These are phyloP conservation scores for Phyllotis vaccarum DNA, from an alignment of 2,797 vertebrate species.

Conservation along the genomic window DNA sequence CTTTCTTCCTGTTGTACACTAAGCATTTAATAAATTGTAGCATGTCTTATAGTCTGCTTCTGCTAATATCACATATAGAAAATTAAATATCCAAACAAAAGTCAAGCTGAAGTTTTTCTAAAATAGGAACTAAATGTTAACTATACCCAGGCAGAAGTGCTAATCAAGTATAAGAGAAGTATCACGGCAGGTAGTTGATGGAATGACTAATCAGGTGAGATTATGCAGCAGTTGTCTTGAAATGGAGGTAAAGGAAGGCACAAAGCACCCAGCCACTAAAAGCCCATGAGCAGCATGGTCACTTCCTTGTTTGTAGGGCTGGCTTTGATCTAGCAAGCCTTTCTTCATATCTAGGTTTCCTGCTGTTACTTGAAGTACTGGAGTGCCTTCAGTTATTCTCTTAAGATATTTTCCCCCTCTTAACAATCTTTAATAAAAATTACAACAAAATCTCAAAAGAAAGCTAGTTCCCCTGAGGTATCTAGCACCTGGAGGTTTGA, in stretches of 20 bases:
- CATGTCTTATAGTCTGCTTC: not conserved
- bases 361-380: conserved; percentile 54
- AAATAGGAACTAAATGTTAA: not conserved
- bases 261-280: not conserved
- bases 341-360: conserved; percentile 25
- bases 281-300: not conserved
- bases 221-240: not conserved
- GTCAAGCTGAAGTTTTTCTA: not conserved
- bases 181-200: not conserved
- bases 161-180: not conserved
- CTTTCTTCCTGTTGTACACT: not conserved
- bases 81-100: not conserved
- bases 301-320: conserved; percentile 33
- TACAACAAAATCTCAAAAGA: conserved; percentile 68
- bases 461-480: conserved; percentile 51
- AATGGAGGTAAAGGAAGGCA: not conserved
- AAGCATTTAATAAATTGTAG: not conserved
- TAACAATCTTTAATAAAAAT: conserved; percentile 72
- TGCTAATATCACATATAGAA: not conserved
- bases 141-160: not conserved
- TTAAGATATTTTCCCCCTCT: conserved; percentile 55
- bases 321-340: conserved; percentile 52
- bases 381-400: conserved; percentile 46
- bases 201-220: not conserved
- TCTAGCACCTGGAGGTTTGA: conserved; percentile 62